Evolutionary conservation across 2,797 vertebrate genomes (phyloP), one percentile per base, ranked within the genome.

Genomic region (Podarcis siculus): DNA sequence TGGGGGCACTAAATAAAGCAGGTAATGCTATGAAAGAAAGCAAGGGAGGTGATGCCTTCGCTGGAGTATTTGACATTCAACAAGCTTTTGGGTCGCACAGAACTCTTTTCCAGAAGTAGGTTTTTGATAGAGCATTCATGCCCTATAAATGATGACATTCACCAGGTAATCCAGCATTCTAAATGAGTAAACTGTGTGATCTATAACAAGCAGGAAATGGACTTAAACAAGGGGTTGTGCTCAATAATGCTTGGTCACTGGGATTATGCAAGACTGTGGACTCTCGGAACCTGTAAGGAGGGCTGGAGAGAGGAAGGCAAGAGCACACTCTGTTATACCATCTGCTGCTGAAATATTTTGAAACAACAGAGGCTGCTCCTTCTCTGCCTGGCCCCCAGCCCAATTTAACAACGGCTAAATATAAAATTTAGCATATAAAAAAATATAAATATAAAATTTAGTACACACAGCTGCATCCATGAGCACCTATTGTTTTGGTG

Each of bases 1-100:
- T 45, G 81, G 67, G 32, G 42, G 83, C n/a, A 69, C 86, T 86
- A 27, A 69, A 55, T 88, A 55, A 88, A 82, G 73, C 85, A 84
- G 37, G 25, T 2, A 88, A 55, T 5, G 55, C 89, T 78, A 86
- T 79, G 45, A 55, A 85, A 87, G 89, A 89, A 35, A 27, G 58
- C 45, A 49, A 64, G 35, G 12, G 25, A 88, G 21, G 37, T 1
- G 27, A 42, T 21, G 9, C 42, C 25, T 67, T 64, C 10, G 3
- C 17, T 19, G 39, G 39, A n/a, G 61, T 23, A 25, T n/a, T 5
- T 8, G 42, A 67, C 3, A 76, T 8, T 39, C 61, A 45, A 32
- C 17, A 30, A 35, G 12, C 45, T 88, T 83, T 27, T 8, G 35
- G 73, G 39, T n/a, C 8, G 25, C 39, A 67, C 49, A 45, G 30